These are phyloP conservation scores for Parapsyche elsis DNA, from an alignment of 1,140 invertebrate species.

Conservation along the genomic window DNA sequence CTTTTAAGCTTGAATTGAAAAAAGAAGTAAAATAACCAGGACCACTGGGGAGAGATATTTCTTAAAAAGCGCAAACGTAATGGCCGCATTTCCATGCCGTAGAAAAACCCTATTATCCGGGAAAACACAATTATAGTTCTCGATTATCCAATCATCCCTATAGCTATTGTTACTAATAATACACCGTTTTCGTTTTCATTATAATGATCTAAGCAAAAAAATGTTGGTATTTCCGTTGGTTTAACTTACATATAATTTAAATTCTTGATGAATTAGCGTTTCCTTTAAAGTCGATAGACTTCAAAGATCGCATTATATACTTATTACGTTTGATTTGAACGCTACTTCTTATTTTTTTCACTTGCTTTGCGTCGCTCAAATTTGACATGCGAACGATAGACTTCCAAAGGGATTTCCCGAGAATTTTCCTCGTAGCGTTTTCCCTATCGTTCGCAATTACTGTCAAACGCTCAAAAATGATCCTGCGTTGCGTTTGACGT, in stretches of 20 bases:
- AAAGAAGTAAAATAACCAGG: neutral
- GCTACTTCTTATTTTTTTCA: constrained; percentile 1
- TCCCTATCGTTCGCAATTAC: constrained; percentile 33
- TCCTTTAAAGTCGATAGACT: no score
- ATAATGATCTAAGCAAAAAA: no score
- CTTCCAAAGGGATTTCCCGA: constrained; percentile 21
- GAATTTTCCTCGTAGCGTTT: neutral
- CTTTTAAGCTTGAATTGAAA: no score
- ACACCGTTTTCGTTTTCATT: no score
- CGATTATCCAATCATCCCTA: no score
- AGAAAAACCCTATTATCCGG: neutral
- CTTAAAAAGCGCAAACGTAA: neutral
- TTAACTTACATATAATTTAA: neutral
- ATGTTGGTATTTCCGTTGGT: no score
- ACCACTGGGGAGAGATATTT: neutral
- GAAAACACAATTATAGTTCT: neutral
- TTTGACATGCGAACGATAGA: constrained; percentile 31
- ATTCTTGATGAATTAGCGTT: no score
- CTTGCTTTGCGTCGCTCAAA: neutral
- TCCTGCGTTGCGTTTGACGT: constrained; percentile 27
- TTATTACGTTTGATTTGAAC: no score
- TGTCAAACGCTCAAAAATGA: constrained; percentile 33
- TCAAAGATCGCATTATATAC: no score
- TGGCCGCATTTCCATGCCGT: neutral
- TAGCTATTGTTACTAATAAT: no score